These are phyloP conservation scores for Brachionus calyciflorus DNA, from an alignment of 1,140 invertebrate genomes.

Conservation along the genomic window DNA sequence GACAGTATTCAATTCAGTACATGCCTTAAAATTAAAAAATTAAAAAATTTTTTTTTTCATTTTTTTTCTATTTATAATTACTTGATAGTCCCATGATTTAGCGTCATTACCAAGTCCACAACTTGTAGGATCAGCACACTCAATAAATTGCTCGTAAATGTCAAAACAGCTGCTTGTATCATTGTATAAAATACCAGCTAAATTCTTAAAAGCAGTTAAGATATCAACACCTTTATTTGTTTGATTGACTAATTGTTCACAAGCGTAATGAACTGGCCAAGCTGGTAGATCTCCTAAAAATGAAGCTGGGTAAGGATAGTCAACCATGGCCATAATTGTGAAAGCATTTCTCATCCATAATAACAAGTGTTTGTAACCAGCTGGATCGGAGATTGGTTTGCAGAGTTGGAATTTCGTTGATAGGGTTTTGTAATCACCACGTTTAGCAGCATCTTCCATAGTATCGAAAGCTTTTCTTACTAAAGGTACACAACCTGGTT, in stretches of 20 bases:
- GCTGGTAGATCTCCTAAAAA: constrained; percentile 79
- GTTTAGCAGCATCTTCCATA: constrained; percentile 35
- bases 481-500: constrained; percentile 42
- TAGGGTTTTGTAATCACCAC: constrained; percentile 12
- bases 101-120: constrained; percentile 13
- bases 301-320: constrained; percentile 81
- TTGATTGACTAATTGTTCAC: neutral
- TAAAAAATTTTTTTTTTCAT: neutral
- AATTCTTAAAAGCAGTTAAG: constrained; percentile 63
- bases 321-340: constrained; percentile 78
- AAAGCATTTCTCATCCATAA: constrained; percentile 62
- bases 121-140: constrained; percentile 49
- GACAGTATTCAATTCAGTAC: constrained; percentile 93
- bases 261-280: constrained; percentile 72
- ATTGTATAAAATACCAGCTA: constrained; percentile 70
- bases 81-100: constrained; percentile 53
- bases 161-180: constrained; percentile 77
- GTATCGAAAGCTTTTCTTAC: constrained; percentile 40
- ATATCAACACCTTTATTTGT: constrained; percentile 47
- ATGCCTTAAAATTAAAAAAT: constrained; percentile 60
- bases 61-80: neutral
- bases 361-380: constrained; percentile 31
- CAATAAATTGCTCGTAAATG: constrained; percentile 55
- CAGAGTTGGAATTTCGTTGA: constrained; percentile 32
- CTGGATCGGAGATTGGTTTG: constrained; percentile 19